A percentile compares a stretch with the other conserved stretches of the same genome.
Conservation (phyloP, 2,113 vertebrate genomes). For the Benitochromis conjunctus region DNA sequence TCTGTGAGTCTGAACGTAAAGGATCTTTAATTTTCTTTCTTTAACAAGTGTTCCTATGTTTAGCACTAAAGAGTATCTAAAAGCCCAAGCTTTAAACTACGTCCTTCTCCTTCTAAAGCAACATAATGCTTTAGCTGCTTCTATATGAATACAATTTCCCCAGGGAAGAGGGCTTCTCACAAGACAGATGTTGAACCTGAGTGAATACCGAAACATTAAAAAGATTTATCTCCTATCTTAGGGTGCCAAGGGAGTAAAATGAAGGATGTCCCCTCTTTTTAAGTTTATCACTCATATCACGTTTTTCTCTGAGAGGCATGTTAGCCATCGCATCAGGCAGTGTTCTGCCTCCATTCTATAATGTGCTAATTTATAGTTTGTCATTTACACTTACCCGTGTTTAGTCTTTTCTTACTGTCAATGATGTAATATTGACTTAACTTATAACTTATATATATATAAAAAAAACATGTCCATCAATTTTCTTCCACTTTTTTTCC, state of each 20-base stretch:
- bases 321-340: conserved; percentile 15
- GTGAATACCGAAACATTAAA: conserved; percentile 34
- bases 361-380: background rate
- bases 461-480: background rate
- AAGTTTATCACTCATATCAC: conserved; percentile 1
- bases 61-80: background rate
- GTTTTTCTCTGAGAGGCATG: conserved; percentile 30
- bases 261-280: conserved; percentile 23
- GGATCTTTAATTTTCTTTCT: background rate
- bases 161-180: conserved; percentile 4
- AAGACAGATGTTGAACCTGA: conserved; percentile 29
- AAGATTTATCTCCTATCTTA: conserved; percentile 35
- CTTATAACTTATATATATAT: background rate
- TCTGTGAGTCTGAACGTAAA: background rate
- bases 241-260: conserved; percentile 24
- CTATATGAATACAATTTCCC: conserved; percentile 45
- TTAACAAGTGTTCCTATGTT: background rate
- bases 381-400: background rate
- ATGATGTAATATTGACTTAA: background rate
- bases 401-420: background rate
- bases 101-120: conserved; percentile 13
- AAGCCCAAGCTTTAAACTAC: background rate
- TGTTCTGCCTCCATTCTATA: background rate
- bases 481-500: background rate
- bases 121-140: conserved; percentile 47